These are phyloP conservation scores for Ariopsis seemanni DNA, from an alignment of 2,113 vertebrate species.

Conservation along the genomic window DNA sequence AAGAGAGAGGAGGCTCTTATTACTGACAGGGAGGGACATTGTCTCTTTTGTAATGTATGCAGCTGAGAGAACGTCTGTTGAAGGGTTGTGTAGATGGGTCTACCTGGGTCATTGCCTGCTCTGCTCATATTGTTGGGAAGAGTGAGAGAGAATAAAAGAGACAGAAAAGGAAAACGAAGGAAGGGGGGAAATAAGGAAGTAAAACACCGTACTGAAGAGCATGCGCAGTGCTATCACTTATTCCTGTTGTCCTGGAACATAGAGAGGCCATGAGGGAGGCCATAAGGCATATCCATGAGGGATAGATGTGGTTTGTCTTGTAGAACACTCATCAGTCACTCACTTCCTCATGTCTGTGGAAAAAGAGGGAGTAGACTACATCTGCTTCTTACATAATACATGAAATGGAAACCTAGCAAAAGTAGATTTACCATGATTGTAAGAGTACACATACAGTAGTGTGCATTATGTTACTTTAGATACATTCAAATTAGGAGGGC, in stretches of 20 bases:
- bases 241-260: conserved; percentile 22
- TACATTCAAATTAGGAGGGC: not conserved
- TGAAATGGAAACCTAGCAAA: not conserved
- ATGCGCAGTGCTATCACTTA: not conserved
- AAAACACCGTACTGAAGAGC: not conserved
- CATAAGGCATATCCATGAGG: conserved; percentile 26
- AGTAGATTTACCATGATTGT: not conserved
- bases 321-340: conserved; percentile 27
- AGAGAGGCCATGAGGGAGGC: not conserved
- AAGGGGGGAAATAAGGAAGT: not conserved
- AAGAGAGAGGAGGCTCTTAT: conserved; percentile 44
- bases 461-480: not conserved
- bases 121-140: conserved; percentile 37
- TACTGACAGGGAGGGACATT: conserved; percentile 46
- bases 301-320: conserved; percentile 34
- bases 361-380: conserved; percentile 5
- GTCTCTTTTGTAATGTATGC: conserved; percentile 51
- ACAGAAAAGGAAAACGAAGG: not conserved
- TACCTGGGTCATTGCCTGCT: conserved; percentile 4
- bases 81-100: conserved; percentile 5
- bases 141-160: not conserved
- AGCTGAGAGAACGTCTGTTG: conserved; percentile 32
- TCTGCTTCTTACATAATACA: not conserved
- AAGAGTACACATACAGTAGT: not conserved
- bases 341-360: not conserved